Percentiles rank a stretch among this genome's conserved stretches.
Evolutionary conservation across 2,888 invertebrate species (phyloP).

Genomic region (Agriotes lineatus): DNA sequence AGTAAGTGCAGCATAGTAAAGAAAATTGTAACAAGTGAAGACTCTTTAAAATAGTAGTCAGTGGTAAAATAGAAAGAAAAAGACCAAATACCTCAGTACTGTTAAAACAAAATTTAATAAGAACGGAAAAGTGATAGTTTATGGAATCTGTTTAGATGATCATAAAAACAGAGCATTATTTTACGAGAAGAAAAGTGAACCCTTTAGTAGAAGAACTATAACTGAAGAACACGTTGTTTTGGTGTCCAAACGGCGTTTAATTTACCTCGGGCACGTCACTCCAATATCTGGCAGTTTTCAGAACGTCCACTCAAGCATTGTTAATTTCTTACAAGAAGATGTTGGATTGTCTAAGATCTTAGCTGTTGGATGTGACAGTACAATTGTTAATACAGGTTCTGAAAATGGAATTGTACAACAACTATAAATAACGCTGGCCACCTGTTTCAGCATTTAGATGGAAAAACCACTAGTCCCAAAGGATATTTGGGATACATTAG

Average conservation of each 20-base stretch:
- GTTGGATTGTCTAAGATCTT: not conserved
- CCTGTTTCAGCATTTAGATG: not conserved
- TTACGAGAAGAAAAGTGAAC: conserved; percentile 29
- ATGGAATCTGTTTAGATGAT: conserved; percentile 44
- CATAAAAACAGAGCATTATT: conserved; percentile 43
- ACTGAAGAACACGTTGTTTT: conserved; percentile 45
- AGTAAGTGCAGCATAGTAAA: conserved; percentile 35
- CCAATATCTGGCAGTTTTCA: conserved; percentile 34
- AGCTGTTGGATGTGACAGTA: conserved; percentile 38
- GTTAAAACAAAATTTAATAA: not conserved
- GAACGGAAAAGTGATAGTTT: not conserved
- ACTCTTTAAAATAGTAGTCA: conserved; percentile 34
- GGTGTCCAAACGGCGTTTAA: conserved; percentile 39
- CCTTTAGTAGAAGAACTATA: conserved; percentile 29
- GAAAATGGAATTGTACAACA: conserved; percentile 32
- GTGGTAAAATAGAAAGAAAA: conserved; percentile 37
- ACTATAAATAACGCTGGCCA: conserved; percentile 21
- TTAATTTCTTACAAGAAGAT: not conserved
- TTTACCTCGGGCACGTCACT: conserved; percentile 45
- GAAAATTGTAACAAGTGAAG: conserved; percentile 6
- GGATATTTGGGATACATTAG: not conserved
- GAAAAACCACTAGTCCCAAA: not conserved
- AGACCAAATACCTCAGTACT: conserved; percentile 19
- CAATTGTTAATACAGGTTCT: conserved; percentile 37
- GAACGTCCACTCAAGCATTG: conserved; percentile 15